A percentile compares a stretch with the other conserved stretches of the same genome.
Conservation (phyloP, 2,888 invertebrate species). For the Leptinotarsa rubiginosa region DNA sequence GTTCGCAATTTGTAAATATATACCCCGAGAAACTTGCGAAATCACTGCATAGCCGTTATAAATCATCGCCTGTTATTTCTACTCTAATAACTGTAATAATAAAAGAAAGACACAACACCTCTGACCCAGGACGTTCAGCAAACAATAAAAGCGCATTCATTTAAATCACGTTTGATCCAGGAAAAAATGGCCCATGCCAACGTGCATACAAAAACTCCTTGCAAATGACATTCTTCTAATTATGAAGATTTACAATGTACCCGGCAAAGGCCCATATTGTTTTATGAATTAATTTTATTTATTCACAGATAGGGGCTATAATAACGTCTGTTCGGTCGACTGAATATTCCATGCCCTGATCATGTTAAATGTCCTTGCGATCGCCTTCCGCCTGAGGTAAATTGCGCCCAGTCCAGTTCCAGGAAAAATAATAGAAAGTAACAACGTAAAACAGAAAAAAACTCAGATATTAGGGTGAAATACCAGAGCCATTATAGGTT, state of each 20-base stretch:
- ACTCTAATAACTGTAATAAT: slow-evolving; percentile 20
- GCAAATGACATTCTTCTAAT: slow-evolving; percentile 37
- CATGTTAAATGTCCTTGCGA: slow-evolving; percentile 47
- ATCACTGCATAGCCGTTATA: slow-evolving; percentile 21
- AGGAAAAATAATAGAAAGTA: too few species aligned
- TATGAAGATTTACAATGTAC: slow-evolving; percentile 40
- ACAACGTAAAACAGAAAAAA: too few species aligned
- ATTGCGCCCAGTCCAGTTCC: slow-evolving; percentile 26
- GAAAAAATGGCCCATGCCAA: slow-evolving; percentile 13
- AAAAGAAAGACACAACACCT: slow-evolving; percentile 17
- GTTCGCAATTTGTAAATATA: slow-evolving; percentile 14
- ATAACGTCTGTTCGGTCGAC: slow-evolving; percentile 43
- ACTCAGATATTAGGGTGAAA: too few species aligned
- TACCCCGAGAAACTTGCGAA: slow-evolving; percentile 16
- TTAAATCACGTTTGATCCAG: slow-evolving; percentile 10
- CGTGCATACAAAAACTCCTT: slow-evolving; percentile 9
- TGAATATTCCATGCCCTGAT: slow-evolving; percentile 41
- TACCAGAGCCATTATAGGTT: too few species aligned
- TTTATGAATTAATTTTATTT: slow-evolving; percentile 44
- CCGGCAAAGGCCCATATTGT: slow-evolving; percentile 44
- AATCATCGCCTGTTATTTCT: slow-evolving; percentile 19
- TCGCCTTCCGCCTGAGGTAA: slow-evolving; percentile 39
- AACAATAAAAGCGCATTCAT: slow-evolving; percentile 21
- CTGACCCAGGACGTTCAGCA: slow-evolving; percentile 16
- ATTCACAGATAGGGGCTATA: slow-evolving; percentile 44